Conservation (phyloP, 2,113 vertebrate genomes). For the Hirundichthys speculiger region DNA sequence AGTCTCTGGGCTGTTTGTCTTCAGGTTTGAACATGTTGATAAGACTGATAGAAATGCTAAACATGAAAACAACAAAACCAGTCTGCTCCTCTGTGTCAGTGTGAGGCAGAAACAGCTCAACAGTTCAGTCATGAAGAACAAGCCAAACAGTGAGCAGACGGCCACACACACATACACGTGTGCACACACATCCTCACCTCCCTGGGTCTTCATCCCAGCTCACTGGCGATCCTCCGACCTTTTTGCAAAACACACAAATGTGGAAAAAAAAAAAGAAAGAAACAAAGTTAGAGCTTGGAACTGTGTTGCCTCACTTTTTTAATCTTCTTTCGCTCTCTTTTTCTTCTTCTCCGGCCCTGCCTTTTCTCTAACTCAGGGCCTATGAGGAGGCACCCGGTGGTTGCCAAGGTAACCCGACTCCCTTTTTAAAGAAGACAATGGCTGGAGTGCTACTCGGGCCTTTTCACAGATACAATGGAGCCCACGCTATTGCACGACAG, state of each 20-base stretch:
- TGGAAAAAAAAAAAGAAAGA: background rate
- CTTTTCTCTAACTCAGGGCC: conserved; percentile 64
- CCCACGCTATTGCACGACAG: conserved; percentile 74
- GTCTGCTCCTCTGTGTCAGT: conserved; percentile 15
- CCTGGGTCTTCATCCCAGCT: conserved; percentile 35
- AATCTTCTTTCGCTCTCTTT: conserved; percentile 60
- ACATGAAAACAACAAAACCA: conserved; percentile 1
- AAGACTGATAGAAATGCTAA: conserved; percentile 11
- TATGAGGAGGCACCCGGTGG: conserved; percentile 70
- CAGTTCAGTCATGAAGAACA: conserved; percentile 8
- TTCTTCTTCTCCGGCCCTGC: conserved; percentile 57
- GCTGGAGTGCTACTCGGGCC: conserved; percentile 58
- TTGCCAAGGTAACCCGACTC: conserved; percentile 78
- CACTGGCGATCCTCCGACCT: conserved; percentile 36
- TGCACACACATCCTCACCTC: conserved; percentile 60
- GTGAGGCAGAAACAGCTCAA: conserved; percentile 26
- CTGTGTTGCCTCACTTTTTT: conserved; percentile 46
- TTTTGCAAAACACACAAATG: conserved; percentile 53
- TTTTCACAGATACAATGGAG: conserved; percentile 73
- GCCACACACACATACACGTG: conserved; percentile 32
- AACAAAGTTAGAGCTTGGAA: conserved; percentile 41
- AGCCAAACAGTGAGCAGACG: conserved; percentile 20
- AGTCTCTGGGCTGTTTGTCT: conserved; percentile 7
- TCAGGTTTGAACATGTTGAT: conserved; percentile 18
- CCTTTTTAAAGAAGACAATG: conserved; percentile 76